Percentiles rank a stretch among this genome's conserved stretches.
Evolutionary conservation across 2,113 vertebrate species (phyloP).

Genomic region (Psittacus erithacus): DNA sequence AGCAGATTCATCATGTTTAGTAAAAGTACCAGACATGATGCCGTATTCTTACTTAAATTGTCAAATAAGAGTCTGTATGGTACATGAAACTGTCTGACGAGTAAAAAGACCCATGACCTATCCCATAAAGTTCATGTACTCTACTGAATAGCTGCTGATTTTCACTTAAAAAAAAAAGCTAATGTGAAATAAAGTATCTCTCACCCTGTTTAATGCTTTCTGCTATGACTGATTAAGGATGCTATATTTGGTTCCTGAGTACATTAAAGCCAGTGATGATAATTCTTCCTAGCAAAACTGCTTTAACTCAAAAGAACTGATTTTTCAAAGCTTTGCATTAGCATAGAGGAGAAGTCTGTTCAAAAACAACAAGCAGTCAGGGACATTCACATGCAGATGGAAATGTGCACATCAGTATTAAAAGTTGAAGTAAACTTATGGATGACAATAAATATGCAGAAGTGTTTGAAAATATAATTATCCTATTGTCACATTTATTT

Average conservation of each 20-base stretch:
- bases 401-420: background rate
- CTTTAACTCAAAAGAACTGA: constrained; percentile 5
- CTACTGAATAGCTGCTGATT: background rate
- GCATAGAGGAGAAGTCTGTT: background rate
- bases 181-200: background rate
- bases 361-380: background rate
- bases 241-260: background rate
- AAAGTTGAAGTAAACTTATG: background rate
- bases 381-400: background rate
- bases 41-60: background rate
- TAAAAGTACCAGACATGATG: background rate
- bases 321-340: constrained; percentile 35
- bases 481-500: background rate
- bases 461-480: background rate
- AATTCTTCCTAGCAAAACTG: background rate
- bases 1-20: background rate
- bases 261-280: constrained; percentile 13
- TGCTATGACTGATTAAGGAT: constrained; percentile 7
- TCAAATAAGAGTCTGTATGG: background rate
- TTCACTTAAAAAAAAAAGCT: constrained; percentile 18
- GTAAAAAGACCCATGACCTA: background rate
- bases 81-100: background rate
- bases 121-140: background rate
- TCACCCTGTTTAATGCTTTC: background rate
- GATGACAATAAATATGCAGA: background rate